A percentile compares a stretch with the other conserved stretches of the same genome.
Conservation (phyloP, 30 jellyfish, hydroid and myxozoan species). For the Aurelia aurita complex sp. Pacific region DNA sequence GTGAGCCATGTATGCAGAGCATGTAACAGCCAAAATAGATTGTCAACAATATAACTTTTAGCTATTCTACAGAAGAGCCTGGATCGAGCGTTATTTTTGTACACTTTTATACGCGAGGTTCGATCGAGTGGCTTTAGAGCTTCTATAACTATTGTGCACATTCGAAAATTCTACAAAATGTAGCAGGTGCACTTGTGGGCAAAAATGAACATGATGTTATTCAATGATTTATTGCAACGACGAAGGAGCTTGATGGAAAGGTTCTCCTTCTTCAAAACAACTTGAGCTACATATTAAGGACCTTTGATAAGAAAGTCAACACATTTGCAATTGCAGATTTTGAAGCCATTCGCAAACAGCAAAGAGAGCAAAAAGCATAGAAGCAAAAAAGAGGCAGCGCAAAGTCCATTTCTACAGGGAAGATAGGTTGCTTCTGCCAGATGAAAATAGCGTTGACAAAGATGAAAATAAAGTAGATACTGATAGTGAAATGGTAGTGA, state of each 20-base stretch:
- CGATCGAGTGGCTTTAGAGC: no score
- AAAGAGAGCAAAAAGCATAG: slow-evolving; percentile 12
- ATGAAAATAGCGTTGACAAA: slow-evolving; percentile 2
- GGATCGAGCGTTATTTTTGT: no score
- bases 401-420: slow-evolving; percentile 28
- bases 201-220: slow-evolving; percentile 35
- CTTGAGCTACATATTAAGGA: slow-evolving; percentile 21
- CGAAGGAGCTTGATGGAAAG: slow-evolving; percentile 43
- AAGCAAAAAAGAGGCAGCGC: slow-evolving; percentile 27
- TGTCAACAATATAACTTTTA: slow-evolving; percentile 22
- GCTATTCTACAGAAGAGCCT: no score
- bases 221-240: slow-evolving; percentile 32
- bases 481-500: neutral
- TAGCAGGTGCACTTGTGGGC: slow-evolving; percentile 40
- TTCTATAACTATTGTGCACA: no score
- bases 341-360: slow-evolving; percentile 23
- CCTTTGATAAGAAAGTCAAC: slow-evolving; percentile 33
- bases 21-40: slow-evolving; percentile 40
- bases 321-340: slow-evolving; percentile 34
- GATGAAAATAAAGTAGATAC: neutral
- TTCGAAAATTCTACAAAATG: no score
- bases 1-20: slow-evolving; percentile 35
- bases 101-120: no score
- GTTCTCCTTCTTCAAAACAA: slow-evolving; percentile 27
- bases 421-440: slow-evolving; percentile 27